Evolutionary conservation across 2,113 vertebrate genomes (phyloP).

Genomic region (Nothoprocta pentlandii): DNA sequence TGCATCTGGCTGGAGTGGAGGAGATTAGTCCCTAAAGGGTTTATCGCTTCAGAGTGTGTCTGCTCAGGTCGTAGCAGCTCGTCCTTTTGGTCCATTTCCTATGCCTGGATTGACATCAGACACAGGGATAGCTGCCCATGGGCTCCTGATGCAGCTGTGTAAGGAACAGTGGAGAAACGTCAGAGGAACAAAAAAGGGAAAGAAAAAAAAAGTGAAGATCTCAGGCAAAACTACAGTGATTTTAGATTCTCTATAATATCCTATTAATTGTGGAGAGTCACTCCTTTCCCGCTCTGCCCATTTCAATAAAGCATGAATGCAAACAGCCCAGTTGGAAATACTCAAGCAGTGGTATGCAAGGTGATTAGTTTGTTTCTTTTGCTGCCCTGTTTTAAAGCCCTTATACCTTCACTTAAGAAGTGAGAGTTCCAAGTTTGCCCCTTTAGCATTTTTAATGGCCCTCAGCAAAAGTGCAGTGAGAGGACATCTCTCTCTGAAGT

Average conservation of each 20-base stretch:
- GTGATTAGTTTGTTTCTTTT: slow-evolving; percentile 38
- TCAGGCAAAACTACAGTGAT: background rate
- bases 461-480: background rate
- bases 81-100: background rate
- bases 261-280: background rate
- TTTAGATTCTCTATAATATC: background rate
- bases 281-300: background rate
- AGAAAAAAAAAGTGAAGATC: background rate
- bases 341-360: background rate
- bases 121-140: background rate
- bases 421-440: background rate
- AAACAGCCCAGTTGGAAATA: slow-evolving; percentile 10
- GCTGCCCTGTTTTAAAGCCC: background rate
- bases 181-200: background rate
- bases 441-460: background rate
- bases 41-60: background rate
- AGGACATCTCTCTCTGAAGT: background rate
- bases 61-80: background rate
- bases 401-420: background rate
- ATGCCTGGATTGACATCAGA: background rate
- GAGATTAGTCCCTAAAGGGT: background rate
- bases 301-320: background rate
- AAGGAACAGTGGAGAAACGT: background rate
- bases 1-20: background rate
- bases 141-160: background rate